These are phyloP conservation scores for Sycophila sp. DNA, from an alignment of 1,140 invertebrate species.

Conservation along the genomic window DNA sequence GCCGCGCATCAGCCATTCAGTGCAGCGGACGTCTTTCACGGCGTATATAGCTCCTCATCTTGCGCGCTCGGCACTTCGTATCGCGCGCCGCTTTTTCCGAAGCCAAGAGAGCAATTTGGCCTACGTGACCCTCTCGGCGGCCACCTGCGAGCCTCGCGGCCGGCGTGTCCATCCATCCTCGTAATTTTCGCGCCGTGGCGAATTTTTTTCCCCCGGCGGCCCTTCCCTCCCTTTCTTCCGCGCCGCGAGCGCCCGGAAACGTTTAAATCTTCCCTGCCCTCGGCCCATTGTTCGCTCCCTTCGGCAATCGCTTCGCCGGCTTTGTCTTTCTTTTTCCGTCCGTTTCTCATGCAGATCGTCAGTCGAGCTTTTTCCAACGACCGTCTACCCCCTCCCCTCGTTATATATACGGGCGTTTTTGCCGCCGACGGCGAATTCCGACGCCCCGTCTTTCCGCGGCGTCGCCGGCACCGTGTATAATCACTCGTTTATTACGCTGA, in stretches of 20 bases:
- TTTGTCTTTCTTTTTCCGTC: conserved; percentile 41
- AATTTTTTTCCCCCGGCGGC: neutral
- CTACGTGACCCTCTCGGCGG: neutral
- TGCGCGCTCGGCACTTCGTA: neutral
- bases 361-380: neutral
- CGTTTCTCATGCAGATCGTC: conserved; percentile 9
- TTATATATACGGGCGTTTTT: conserved; percentile 3
- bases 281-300: conserved; percentile 4
- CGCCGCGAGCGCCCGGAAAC: conserved; percentile 43
- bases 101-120: neutral
- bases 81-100: neutral
- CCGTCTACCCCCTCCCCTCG: conserved; percentile 16
- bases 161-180: neutral
- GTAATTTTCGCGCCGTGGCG: neutral
- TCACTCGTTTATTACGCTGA: conserved; percentile 36
- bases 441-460: neutral
- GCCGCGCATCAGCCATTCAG: neutral
- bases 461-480: conserved; percentile 9
- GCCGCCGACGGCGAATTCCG: neutral
- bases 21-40: neutral
- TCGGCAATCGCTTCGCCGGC: conserved; percentile 28
- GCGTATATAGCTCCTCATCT: neutral
- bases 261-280: conserved; percentile 45
- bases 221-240: conserved; percentile 12
- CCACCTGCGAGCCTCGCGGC: too few relatives aligned